Evolutionary conservation across 1,140 invertebrate species (phyloP).

Genomic region (Philaenus spumarius): DNA sequence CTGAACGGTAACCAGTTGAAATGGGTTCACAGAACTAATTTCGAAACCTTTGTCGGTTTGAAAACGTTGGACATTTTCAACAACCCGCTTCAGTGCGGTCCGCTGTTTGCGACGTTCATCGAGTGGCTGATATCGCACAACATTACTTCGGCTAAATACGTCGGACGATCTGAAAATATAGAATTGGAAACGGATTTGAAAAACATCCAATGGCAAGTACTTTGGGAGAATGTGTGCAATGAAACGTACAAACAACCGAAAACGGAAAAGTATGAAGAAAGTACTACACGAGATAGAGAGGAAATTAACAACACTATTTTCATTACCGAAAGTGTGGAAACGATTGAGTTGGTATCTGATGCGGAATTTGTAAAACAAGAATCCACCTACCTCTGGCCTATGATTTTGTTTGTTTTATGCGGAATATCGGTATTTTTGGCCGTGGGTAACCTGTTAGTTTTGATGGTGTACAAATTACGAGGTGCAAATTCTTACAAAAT

Average conservation of each 20-base stretch:
- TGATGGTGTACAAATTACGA: conserved; percentile 9
- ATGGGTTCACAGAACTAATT: conserved; percentile 20
- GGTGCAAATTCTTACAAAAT: background rate
- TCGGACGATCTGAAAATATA: conserved; percentile 13
- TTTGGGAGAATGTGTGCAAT: conserved; percentile 11
- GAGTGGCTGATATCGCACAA: conserved; percentile 40
- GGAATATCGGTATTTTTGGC: conserved; percentile 1
- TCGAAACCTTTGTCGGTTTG: conserved; percentile 19
- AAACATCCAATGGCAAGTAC: conserved; percentile 17
- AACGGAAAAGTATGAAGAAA: too few species aligned
- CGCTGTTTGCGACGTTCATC: conserved; percentile 39
- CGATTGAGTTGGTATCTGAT: background rate
- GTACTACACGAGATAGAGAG: too few species aligned
- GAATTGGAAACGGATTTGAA: conserved; percentile 9
- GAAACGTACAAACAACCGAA: too few species aligned
- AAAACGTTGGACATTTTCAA: conserved; percentile 38
- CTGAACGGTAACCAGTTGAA: conserved; percentile 29
- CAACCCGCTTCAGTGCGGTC: conserved; percentile 42
- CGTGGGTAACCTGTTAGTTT: background rate
- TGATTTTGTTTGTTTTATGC: conserved; percentile 1
- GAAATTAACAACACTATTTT: too few species aligned
- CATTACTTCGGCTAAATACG: conserved; percentile 35
- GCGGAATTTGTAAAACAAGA: background rate
- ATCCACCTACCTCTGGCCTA: background rate
- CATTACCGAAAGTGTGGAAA: background rate